Evolutionary conservation across 2,797 vertebrate genomes (phyloP).

Genomic region (Sciaenops ocellatus): DNA sequence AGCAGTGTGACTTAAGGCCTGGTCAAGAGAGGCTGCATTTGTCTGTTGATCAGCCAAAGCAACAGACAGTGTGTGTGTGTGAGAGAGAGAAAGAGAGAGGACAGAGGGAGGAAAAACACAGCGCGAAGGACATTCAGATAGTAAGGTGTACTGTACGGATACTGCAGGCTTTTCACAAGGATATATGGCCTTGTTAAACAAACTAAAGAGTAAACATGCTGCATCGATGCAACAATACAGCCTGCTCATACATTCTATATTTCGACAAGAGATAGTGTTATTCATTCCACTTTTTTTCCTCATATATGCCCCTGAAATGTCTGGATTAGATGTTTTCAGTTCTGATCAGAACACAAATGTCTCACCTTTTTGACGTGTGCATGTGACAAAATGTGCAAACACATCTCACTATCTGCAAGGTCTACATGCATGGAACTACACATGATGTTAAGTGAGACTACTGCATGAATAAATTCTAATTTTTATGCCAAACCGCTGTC

Average conservation of each 20-base stretch:
- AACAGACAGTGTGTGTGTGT: slow-evolving; percentile 22
- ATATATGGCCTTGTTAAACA: background rate
- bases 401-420: background rate
- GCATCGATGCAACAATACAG: background rate
- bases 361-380: background rate
- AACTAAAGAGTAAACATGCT: background rate
- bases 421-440: slow-evolving; percentile 1
- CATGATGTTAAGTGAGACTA: background rate
- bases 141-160: slow-evolving; percentile 1
- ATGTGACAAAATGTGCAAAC: background rate
- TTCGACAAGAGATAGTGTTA: background rate
- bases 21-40: slow-evolving; percentile 70
- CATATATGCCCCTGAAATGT: background rate
- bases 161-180: background rate
- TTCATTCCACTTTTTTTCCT: background rate
- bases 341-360: background rate
- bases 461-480: background rate
- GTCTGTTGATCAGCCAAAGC: slow-evolving; percentile 76
- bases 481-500: background rate
- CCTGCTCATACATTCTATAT: background rate
- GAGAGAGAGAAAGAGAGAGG: slow-evolving; percentile 3
- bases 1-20: slow-evolving; percentile 58
- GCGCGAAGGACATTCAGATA: slow-evolving; percentile 42
- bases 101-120: slow-evolving; percentile 3
- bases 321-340: background rate